Evolutionary conservation across 37 sponge, comb jelly and placozoan genomes (phyloP), one percentile per base, ranked within the genome.

Genomic region (Dysidea cf. avara): DNA sequence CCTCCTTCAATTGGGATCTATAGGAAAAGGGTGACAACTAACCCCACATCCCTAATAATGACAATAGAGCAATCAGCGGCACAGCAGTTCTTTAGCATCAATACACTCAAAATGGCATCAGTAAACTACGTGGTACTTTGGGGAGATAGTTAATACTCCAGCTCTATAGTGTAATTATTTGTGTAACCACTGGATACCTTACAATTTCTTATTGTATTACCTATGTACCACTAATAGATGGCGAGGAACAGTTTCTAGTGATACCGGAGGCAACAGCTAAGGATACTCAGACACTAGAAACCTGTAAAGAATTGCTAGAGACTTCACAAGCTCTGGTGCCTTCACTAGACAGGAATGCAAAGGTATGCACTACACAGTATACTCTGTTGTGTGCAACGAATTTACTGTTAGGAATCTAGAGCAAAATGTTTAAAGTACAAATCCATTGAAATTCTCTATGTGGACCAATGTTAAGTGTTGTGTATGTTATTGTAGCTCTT

Each of bases 221-320:
- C 16, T 9, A 32, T 9, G 18, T 74, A 21, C 7, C 52, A 18
- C 21, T 34, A 29, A 25, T 49, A 86, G 87, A 86, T 62, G 52
- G 26, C 0, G 86, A 84, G 32, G 74, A 81, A 29, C 74, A 73
- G 63, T 90, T 85, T 50, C 74, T 74, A 14, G 77, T 85, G 13
- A 67, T 84, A 2, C 51, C 65, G 1, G 68, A 74, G 39, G 86
- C 76, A 26, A 71, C 29, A 31, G 60, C 68, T 11, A 24, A 50
- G 14, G 47, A 72, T 39, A 22, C 39, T 22, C 56, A 69, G 7
- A 21, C 29, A 30, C 29, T 90, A 31, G 32, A 7, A 31, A 60
- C 68, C 21, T 36, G 31, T 36, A 71, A 38, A 17, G 78, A 85
- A 17, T 33, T 85, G 35, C 68, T 90, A 33, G 39, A 16, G 32